Evolutionary conservation across 2,113 vertebrate species (phyloP).

Genomic region (Emydura subglobosa): DNA sequence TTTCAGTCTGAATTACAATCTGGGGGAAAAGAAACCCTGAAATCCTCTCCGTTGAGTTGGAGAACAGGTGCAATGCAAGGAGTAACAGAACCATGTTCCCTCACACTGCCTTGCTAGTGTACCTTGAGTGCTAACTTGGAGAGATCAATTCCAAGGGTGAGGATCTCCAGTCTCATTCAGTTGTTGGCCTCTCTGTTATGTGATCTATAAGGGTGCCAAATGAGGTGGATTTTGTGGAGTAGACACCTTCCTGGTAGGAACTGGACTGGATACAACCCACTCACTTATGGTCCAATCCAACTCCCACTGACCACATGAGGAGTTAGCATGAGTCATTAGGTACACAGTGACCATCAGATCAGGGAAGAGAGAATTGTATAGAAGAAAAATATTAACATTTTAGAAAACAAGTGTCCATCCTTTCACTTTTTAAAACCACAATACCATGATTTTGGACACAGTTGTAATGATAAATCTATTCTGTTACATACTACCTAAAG

Average conservation of each 20-base stretch:
- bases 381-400: accelerated
- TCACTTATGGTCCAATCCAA: background rate
- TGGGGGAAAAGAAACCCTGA: background rate
- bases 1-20: accelerated
- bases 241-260: accelerated
- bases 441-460: background rate
- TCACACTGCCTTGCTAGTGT: accelerated
- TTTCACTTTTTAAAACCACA: background rate
- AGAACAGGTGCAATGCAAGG: background rate
- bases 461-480: background rate
- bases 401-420: background rate
- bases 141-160: background rate
- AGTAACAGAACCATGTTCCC: background rate
- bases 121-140: background rate
- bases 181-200: background rate
- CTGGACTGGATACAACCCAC: background rate
- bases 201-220: accelerated
- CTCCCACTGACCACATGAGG: accelerated
- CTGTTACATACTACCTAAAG: background rate
- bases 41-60: background rate
- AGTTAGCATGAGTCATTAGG: background rate
- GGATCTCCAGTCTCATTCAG: accelerated
- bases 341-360: too few species aligned
- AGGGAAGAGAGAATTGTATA: accelerated
- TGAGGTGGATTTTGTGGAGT: background rate